Base-by-base conservation (phyloP, 2,113 vertebrate genomes). In the Brachyhypopomus gauderio region DNA sequence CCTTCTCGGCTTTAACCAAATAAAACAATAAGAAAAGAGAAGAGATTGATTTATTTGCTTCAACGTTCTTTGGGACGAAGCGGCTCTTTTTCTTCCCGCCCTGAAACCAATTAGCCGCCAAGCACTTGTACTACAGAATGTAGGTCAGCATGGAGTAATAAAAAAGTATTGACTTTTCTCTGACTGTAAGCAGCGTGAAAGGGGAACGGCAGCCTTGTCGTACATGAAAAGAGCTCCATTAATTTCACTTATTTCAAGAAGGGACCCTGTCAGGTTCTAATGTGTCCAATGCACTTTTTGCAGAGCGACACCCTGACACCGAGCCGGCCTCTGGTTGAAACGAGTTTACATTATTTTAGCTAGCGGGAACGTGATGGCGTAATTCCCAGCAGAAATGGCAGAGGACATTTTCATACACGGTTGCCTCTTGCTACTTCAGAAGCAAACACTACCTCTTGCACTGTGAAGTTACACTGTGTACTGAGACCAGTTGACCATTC, bases 91-190 rank as follows among this genome's bases (percentile, higher is more conserved):
- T 77, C n/a, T 72, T 30, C 78, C 86, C 74, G 30, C 76, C 85
- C 94, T 94, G 93, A 96, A 96, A 95, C 92, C 94, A 95, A 94
- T 96, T 95, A 96, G 95, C 84, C 88, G 91, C 86, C 89, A 92
- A 93, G 92, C 94, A 94, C 95, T 94, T 94, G 93, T 94, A 94
- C 93, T 91, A 87, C 92, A 92, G 91, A 96, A 96, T 94, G 93
- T 95, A 95, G 94, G 94, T 93, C 93, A 96, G 93, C 91, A 91
- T 92, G 92, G 92, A 94, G 94, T 96, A 95, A 96, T 95, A 95
- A 96, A 95, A 95, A 94, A 95, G 94, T 95, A 95, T 95, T 94
- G 95, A 94, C 94, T 96, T 96, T 95, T 94, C 91, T 93, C 92
- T 94, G 94, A 96, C 95, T 95, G 93, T 93, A 95, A 93, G 94